Percentiles rank a stretch among this genome's conserved stretches.
phyloP scores from a whole-genome alignment of 2,888 invertebrate species.

The Synergus gifuensis region DNA sequence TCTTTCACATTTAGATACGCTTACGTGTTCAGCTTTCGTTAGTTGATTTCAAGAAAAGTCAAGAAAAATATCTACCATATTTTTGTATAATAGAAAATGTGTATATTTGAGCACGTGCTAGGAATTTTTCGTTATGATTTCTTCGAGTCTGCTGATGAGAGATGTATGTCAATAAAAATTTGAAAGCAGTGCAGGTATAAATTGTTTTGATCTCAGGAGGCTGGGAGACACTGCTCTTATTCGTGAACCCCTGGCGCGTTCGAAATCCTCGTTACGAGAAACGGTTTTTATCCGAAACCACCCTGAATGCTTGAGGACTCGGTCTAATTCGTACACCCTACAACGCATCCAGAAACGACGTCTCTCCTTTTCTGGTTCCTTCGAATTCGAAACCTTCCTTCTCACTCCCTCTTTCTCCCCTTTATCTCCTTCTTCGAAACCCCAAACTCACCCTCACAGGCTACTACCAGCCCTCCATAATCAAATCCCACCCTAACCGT shows the following conservation, averaged over 20 bases:
- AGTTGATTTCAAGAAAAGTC: background rate
- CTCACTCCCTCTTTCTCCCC: constrained; percentile 52
- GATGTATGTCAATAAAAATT: background rate
- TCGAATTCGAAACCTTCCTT: constrained; percentile 49
- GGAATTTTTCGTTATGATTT: no score
- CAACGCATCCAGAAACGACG: constrained; percentile 53
- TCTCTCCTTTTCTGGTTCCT: constrained; percentile 32
- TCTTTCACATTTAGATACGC: constrained; percentile 14
- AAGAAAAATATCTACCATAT: background rate
- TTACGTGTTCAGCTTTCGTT: constrained; percentile 4
- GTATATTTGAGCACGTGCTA: no score
- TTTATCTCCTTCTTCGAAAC: constrained; percentile 28
- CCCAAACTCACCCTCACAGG: constrained; percentile 42
- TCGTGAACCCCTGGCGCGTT: constrained; percentile 14
- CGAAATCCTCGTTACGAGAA: constrained; percentile 54
- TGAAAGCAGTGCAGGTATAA: background rate
- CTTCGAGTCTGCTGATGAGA: no score
- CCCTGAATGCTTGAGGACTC: constrained; percentile 57
- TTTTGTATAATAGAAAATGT: no score
- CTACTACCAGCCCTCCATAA: constrained; percentile 72
- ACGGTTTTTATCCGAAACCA: constrained; percentile 50
- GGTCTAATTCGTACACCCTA: constrained; percentile 62
- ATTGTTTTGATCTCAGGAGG: constrained; percentile 23
- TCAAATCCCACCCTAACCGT: constrained; percentile 76
- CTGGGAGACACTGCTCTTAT: constrained; percentile 29